These are phyloP conservation scores for Eumaeus atala DNA, from an alignment of 1,140 invertebrate genomes.

Conservation along the genomic window DNA sequence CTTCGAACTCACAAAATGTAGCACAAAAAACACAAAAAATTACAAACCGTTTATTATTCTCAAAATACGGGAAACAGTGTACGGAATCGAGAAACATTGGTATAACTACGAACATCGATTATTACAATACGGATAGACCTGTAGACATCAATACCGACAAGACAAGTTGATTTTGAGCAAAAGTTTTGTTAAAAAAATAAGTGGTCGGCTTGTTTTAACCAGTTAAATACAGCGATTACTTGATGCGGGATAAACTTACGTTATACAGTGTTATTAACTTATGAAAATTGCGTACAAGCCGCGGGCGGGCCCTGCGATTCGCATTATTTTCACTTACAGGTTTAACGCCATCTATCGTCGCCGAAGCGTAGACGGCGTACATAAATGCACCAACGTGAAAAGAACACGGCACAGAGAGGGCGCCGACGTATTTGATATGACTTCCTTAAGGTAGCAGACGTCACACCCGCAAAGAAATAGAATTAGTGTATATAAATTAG, in stretches of 20 bases:
- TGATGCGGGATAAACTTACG: constrained; percentile 66
- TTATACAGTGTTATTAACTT: constrained; percentile 63
- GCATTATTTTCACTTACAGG: constrained; percentile 32
- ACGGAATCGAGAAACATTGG: constrained; percentile 50
- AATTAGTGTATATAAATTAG: constrained; percentile 73
- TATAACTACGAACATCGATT: constrained; percentile 61
- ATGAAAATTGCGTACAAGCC: constrained; percentile 65
- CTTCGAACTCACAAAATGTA: constrained; percentile 73
- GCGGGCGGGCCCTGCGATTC: constrained; percentile 48
- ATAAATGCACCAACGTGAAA: constrained; percentile 4
- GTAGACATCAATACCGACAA: constrained; percentile 51
- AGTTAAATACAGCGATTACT: constrained; percentile 64
- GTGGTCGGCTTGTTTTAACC: constrained; percentile 53
- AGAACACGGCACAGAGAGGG: constrained; percentile 29
- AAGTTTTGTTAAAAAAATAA: constrained; percentile 69
- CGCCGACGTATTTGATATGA: constrained; percentile 68
- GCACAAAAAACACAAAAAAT: constrained; percentile 69
- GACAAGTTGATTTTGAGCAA: constrained; percentile 64
- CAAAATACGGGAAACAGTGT: constrained; percentile 65
- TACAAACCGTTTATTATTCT: constrained; percentile 67
- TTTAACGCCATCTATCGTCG: constrained; percentile 34
- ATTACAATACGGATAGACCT: constrained; percentile 49
- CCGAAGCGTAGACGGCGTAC: constrained; percentile 13
- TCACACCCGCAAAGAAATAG: constrained; percentile 68
- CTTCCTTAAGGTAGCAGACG: constrained; percentile 59